Evolutionary conservation across 2,113 vertebrate genomes (phyloP).

Genomic region (Ramphastos sulfuratus): DNA sequence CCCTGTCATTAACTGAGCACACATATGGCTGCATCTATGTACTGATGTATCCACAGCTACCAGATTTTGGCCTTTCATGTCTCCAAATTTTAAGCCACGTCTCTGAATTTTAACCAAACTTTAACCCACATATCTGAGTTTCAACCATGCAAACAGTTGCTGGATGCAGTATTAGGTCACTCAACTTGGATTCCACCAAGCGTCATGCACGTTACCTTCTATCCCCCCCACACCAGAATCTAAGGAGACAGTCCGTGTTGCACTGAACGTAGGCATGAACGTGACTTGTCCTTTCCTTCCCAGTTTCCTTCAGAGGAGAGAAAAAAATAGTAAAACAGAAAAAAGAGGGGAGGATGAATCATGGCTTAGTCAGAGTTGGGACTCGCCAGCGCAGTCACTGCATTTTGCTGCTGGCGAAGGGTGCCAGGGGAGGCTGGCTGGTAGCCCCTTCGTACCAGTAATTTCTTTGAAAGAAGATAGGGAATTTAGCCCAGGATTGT

Average conservation of each 20-base stretch:
- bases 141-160: not conserved
- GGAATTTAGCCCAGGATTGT: not conserved
- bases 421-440: not conserved
- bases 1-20: not conserved
- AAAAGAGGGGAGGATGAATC: conserved; percentile 7
- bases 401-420: not conserved
- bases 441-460: not conserved
- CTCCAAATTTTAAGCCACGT: too few relatives aligned
- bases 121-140: not conserved
- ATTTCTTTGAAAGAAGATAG: not conserved
- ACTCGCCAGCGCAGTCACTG: not conserved
- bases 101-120: not conserved
- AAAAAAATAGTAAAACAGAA: not conserved
- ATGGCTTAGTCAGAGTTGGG: conserved; percentile 18
- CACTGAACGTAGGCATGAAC: not conserved
- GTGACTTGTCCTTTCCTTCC: not conserved
- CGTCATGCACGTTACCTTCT: rapidly evolving
- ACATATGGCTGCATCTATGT: rapidly evolving
- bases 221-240: not conserved
- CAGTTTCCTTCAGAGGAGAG: not conserved
- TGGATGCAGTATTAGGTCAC: not conserved
- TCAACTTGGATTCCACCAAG: rapidly evolving
- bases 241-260: not conserved
- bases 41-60: not conserved
- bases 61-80: rapidly evolving